Conservation (phyloP, 1,140 invertebrate species). For the Portunus trituberculatus region DNA sequence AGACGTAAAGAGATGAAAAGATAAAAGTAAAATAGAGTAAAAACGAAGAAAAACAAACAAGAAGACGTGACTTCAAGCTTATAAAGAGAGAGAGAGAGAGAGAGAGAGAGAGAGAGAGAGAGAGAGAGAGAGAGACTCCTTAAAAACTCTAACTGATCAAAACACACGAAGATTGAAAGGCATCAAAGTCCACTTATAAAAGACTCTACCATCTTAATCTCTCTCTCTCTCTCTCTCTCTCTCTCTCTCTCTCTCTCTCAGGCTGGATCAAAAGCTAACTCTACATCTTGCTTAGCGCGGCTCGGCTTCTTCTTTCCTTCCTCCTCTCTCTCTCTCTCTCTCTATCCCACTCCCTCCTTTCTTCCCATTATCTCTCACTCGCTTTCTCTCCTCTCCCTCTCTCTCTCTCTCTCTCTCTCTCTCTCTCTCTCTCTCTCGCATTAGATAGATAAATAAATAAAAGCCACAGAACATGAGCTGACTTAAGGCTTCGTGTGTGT, state of each 20-base stretch:
- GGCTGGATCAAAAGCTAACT: background rate
- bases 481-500: too few relatives aligned
- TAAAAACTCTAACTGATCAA: too few relatives aligned
- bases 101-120: too few relatives aligned
- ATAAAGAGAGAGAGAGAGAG: too few relatives aligned
- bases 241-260: background rate
- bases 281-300: background rate
- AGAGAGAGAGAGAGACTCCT: background rate
- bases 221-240: conserved; percentile 9
- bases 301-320: background rate
- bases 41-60: too few relatives aligned
- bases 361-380: background rate
- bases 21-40: background rate
- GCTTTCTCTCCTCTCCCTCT: background rate
- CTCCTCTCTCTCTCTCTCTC: background rate
- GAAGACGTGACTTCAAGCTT: too few relatives aligned
- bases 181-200: background rate
- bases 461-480: too few relatives aligned
- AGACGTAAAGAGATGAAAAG: background rate
- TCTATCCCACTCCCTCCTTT: background rate
- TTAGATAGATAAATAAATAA: background rate
- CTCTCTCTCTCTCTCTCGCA: background rate
- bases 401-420: background rate
- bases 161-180: background rate
- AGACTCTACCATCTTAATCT: too few relatives aligned